A percentile compares a stretch with the other conserved stretches of the same genome.
Conservation (phyloP, 2,888 invertebrate genomes). For the Meteorus cinctellus region DNA sequence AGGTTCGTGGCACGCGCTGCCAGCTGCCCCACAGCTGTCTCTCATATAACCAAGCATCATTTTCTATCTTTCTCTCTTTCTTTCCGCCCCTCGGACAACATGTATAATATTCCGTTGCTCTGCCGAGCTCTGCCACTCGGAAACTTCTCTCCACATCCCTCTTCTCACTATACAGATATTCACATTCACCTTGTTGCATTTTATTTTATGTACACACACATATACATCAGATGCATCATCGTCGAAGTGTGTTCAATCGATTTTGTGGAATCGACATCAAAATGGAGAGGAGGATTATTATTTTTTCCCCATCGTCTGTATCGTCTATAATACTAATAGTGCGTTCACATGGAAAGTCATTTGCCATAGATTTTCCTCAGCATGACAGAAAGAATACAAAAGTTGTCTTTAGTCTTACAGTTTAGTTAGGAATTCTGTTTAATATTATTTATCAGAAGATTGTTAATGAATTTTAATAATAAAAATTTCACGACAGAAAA, state of each 20-base stretch:
- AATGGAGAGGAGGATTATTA: background rate
- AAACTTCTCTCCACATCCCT: constrained; percentile 18
- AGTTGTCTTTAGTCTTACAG: background rate
- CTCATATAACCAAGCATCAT: constrained; percentile 39
- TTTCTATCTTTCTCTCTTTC: constrained; percentile 50
- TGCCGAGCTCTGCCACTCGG: constrained; percentile 7
- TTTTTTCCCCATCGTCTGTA: background rate
- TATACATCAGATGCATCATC: constrained; percentile 2
- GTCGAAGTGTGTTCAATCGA: constrained; percentile 6
- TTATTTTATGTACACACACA: background rate
- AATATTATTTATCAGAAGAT: too few species aligned
- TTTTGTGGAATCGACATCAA: background rate
- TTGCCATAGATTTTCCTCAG: background rate
- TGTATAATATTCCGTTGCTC: background rate
- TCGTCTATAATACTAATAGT: background rate
- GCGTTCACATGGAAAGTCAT: background rate
- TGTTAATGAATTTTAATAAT: too few species aligned
- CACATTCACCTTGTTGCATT: background rate
- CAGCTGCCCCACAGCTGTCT: constrained; percentile 74
- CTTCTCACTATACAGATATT: background rate
- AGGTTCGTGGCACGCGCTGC: constrained; percentile 73
- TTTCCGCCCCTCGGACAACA: constrained; percentile 5
- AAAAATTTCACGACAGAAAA: too few species aligned
- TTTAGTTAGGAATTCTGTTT: too few species aligned
- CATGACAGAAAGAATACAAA: background rate